Base-by-base conservation (phyloP, 2,888 invertebrate genomes). In the Apamea epomidion region DNA sequence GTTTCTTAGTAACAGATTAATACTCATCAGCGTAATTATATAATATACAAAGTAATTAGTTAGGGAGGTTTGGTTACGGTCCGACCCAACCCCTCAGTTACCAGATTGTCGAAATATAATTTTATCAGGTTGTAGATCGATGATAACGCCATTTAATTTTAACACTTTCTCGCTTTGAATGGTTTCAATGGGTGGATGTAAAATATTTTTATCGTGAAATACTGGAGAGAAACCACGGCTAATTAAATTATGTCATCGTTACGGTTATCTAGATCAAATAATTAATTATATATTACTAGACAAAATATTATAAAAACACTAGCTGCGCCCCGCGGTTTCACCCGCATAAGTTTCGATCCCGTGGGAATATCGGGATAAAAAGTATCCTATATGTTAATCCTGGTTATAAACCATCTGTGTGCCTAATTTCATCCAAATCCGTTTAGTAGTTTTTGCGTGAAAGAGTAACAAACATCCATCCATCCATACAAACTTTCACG, bases 21-120 rank as follows among this genome's bases (percentile, higher is more conserved):
- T 45, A 54, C 60, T 37, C 37, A 37, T 51, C 81, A 58, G 25
- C 16, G 21, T 84, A 81, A 76, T 62, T 74, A 76, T 60, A 7
- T 74, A 62, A 76, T 58, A 70, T 65, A n/a, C 48, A 62, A 67
- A 71, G 76, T 85, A 74, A 85, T 83, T 83, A 80, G 32, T 32
- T 8, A 32, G 74, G 48, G 4, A 14, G 85, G 48, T 42, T 70
- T 58, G 54, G 62, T 64, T 58, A 32, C 21, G 48, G 32, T 18
- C 37, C n/a, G 62, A 71, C 69, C 80, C 37, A 60, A n/a, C 68
- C 29, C 45, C 42, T 21, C 37, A 48, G 25, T 18, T 7, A 73
- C 54, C 29, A 51, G 62, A 73, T 64, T 78, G 32, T 58, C 21
- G n/a, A 42, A 32, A 65, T 73, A 79, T 84, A 32, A 79, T 60